Base-by-base conservation (phyloP, 2,888 invertebrate species). In the Carterocephalus palaemon region DNA sequence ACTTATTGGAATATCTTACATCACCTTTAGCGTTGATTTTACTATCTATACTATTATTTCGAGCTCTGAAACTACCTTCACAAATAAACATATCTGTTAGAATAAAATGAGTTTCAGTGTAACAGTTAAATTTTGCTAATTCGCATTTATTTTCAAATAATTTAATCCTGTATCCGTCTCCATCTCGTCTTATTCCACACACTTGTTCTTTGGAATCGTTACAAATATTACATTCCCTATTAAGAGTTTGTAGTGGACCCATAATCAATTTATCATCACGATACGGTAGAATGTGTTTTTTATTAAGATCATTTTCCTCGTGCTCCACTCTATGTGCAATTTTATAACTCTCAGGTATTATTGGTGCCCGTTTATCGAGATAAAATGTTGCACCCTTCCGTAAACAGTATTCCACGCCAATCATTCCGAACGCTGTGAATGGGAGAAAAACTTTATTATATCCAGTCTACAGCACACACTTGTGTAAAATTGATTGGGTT, bases 111-210 rank as follows among this genome's bases (percentile, higher is more conserved):
- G 49, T 6, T 0, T 65, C 39, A 1, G 60, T 58, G 6, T 62
- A 31, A 38, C 82, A 82, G 48, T 83, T 85, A 34, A 67, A 46
- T 47, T 61, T 62, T 0, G 39, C n/a, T 0, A 84, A 54, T 2
- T 63, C 49, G 42, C 84, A 84, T 57, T 65, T 55, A 39, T 69
- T 72, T 8, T 49, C 5, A 37, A 85, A 84, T 19, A 65, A 36
- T 56, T 68, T 67, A 2, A 80, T 45, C 53, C 56, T 66, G 40
- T 64, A 83, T 1, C 80, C 83, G 1, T 53, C 33, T 0, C 70
- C 76, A 3, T 76, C 67, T 56, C 58, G 47, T 53, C 57, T 57
- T 3, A 81, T 66, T 0, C 65, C 79, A 39, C 84, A 84, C 0
- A 78, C 59, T 33, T 52, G 40, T 7, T 52, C 31, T 3, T 50